A percentile compares a stretch with the other conserved stretches of the same genome.
phyloP scores from a whole-genome alignment of 1,140 invertebrate species.

The Agrilus planipennis region DNA sequence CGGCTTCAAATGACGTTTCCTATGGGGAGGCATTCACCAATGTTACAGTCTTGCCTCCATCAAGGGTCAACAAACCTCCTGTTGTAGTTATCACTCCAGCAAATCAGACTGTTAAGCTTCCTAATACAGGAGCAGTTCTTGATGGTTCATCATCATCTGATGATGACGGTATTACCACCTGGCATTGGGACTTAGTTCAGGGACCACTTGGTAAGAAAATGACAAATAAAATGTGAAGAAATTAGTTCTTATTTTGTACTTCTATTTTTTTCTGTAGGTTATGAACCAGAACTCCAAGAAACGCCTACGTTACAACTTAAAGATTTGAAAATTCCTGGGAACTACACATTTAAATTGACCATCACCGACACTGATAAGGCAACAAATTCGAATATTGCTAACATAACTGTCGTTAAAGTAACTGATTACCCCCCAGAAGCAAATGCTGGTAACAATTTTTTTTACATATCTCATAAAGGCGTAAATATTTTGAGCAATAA shows the following conservation, averaged over 20 bases:
- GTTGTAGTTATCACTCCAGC: constrained; percentile 74
- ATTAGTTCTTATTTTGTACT: too few relatives aligned
- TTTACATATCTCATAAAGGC: too few relatives aligned
- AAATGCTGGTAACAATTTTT: constrained; percentile 51
- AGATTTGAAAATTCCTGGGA: constrained; percentile 71
- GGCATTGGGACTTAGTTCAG: constrained; percentile 84
- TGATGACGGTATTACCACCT: constrained; percentile 57
- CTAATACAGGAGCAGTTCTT: constrained; percentile 78
- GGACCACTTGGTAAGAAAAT: constrained; percentile 40
- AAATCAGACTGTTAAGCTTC: constrained; percentile 74
- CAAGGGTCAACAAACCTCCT: constrained; percentile 73
- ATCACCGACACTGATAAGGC: constrained; percentile 86
- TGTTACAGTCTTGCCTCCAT: constrained; percentile 83
- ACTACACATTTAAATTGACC: constrained; percentile 87
- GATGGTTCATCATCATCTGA: constrained; percentile 56
- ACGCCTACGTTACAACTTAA: constrained; percentile 74
- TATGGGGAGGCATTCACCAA: constrained; percentile 80
- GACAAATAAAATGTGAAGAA: too few relatives aligned
- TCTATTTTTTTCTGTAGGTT: too few relatives aligned
- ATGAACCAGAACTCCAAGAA: constrained; percentile 64
- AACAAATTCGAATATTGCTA: constrained; percentile 74
- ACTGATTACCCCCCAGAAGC: constrained; percentile 91
- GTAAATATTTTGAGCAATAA: too few relatives aligned
- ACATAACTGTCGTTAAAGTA: constrained; percentile 81
- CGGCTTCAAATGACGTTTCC: constrained; percentile 57